These are phyloP conservation scores for Sminthurinus aureus DNA, from an alignment of 2,888 invertebrate genomes.

Conservation along the genomic window DNA sequence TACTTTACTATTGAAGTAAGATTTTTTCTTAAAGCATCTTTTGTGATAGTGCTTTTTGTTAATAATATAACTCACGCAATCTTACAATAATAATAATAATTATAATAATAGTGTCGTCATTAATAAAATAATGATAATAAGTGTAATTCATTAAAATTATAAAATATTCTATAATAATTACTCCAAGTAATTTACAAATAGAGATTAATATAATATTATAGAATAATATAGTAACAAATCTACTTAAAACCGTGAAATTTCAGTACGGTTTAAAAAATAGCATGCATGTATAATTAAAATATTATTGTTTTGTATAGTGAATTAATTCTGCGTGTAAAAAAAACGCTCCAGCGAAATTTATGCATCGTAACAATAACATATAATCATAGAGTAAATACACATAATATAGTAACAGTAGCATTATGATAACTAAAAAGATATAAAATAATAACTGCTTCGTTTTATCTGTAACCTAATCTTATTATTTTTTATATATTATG, in stretches of 20 bases:
- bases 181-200: background rate
- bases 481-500: too few relatives aligned
- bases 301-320: background rate
- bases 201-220: background rate
- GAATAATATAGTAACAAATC: too few relatives aligned
- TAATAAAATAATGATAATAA: background rate
- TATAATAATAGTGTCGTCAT: background rate
- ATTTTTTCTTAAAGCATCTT: background rate
- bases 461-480: too few relatives aligned
- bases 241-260: slow-evolving; percentile 6
- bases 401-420: background rate
- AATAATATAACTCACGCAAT: background rate
- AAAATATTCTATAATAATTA: background rate
- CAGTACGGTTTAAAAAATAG: background rate
- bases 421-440: too few relatives aligned
- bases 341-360: slow-evolving; percentile 29
- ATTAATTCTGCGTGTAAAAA: slow-evolving; percentile 1
- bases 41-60: background rate
- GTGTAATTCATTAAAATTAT: background rate
- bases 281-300: background rate
- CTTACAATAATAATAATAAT: background rate
- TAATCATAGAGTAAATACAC: background rate
- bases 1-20: background rate
- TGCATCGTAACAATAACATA: background rate
- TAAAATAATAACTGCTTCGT: too few relatives aligned